A percentile compares a stretch with the other conserved stretches of the same genome.
phyloP scores from a whole-genome alignment of 2,888 invertebrate species.

The Galeruca laticollis region DNA sequence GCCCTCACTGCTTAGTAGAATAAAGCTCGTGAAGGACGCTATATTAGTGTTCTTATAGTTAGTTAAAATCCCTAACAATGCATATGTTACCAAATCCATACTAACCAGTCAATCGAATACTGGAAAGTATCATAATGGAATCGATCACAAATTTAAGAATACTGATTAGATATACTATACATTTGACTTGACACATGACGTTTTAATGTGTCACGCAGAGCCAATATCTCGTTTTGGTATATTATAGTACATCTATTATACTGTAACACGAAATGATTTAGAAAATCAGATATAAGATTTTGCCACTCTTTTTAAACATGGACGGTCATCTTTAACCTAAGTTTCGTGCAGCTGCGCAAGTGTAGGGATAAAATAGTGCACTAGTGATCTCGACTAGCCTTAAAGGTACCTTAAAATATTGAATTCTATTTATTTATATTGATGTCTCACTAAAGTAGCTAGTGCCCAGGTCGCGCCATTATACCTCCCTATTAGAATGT shows the following conservation, averaged over 20 bases:
- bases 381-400: constrained; percentile 68
- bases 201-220: too few relatives aligned
- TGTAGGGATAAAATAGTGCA: constrained; percentile 63
- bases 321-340: constrained; percentile 47
- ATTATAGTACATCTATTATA: not conserved
- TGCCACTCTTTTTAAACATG: constrained; percentile 42
- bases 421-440: constrained; percentile 62
- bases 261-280: constrained; percentile 13
- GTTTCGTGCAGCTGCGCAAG: constrained; percentile 59
- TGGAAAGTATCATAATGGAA: not conserved
- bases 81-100: not conserved
- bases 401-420: constrained; percentile 66
- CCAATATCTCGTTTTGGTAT: too few relatives aligned
- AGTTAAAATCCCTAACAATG: not conserved
- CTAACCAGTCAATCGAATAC: not conserved
- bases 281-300: constrained; percentile 38
- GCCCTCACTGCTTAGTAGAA: constrained; percentile 6
- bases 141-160: constrained; percentile 6
- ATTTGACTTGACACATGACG: too few relatives aligned
- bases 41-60: constrained; percentile 11
- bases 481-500: constrained; percentile 11
- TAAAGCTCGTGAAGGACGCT: constrained; percentile 10
- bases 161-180: too few relatives aligned
- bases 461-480: constrained; percentile 64
- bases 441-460: constrained; percentile 61